These are phyloP conservation scores for Bubalus kerabau DNA, from an alignment of 2,113 vertebrate species.

Conservation along the genomic window DNA sequence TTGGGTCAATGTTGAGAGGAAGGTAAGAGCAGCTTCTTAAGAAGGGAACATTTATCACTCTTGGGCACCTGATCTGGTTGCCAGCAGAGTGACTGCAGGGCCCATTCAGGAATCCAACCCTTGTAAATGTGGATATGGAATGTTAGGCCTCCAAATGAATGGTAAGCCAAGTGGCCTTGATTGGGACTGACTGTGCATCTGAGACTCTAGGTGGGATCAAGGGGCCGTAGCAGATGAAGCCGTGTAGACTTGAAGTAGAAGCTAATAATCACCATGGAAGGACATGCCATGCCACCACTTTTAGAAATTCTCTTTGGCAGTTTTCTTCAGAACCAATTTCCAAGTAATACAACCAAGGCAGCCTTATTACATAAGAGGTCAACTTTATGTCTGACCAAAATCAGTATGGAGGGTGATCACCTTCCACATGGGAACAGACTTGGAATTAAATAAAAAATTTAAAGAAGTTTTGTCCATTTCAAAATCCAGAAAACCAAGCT, in stretches of 20 bases:
- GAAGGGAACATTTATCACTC: background rate
- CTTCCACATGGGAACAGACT: background rate
- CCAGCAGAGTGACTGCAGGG: background rate
- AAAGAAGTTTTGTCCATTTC: background rate
- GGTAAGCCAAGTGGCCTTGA: background rate
- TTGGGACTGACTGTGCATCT: background rate
- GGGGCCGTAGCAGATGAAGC: no score
- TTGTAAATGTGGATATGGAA: background rate
- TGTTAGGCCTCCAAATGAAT: background rate
- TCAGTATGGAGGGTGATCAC: background rate
- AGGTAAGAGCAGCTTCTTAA: background rate
- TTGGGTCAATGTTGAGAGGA: background rate
- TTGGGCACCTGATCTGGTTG: background rate
- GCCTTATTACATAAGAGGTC: background rate
- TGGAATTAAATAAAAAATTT: background rate
- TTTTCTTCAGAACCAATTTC: conserved; percentile 3
- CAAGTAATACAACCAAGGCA: background rate
- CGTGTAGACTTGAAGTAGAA: background rate
- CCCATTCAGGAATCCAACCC: background rate
- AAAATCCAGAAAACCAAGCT: background rate
- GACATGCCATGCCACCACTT: background rate
- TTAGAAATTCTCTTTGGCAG: background rate
- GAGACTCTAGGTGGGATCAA: no score
- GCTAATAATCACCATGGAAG: background rate
- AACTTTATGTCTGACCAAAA: background rate